Evolutionary conservation across 2,888 invertebrate species (phyloP), one percentile per base, ranked within the genome.

Genomic region (Patella pellucida): DNA sequence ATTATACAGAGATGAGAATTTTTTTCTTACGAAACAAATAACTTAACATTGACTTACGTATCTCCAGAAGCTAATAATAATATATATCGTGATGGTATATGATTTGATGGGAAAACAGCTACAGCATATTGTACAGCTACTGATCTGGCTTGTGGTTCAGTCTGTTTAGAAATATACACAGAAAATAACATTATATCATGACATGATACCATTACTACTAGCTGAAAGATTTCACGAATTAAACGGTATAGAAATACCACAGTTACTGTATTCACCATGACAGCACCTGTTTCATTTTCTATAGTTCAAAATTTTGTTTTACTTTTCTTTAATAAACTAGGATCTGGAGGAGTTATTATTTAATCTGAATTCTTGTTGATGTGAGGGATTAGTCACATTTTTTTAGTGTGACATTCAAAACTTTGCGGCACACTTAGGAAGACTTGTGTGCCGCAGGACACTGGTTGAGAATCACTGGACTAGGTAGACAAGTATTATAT

Each of bases 31-130:
- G 31, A 31, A 31, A 4, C 31, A 31, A 1, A 19, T 12, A 31
- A n/a, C 52, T 54, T 52, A 16, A 41, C 51, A 73, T 15, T 19
- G 67, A 91, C 93, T 90, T 90, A 96, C 95, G 93, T 93, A 89
- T 97, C 97, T 69, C 96, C 96, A 82, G 95, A 95, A 52, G 96
- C 96, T 75, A 96, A 90, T 23, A 97, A 92, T 74, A 97, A 91
- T 14, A 97, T 92, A 89, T 95, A 96, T 86, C 96, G 93, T 0
- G 97, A 95, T 0, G 96, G 95, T 0, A 95, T 94, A 90, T 96
- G 95, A 86, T 95, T 93, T 52, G 94, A 93, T 0, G 96, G 95
- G 91, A 96, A 97, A 81, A 97, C 95, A 11, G 94, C 94, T 3
- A 95, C 94, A 0, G 96, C 93, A 86, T 96, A 96, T 78, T 95